phyloP scores from a whole-genome alignment of 2,888 invertebrate genomes.

The Agriotes lineatus region DNA sequence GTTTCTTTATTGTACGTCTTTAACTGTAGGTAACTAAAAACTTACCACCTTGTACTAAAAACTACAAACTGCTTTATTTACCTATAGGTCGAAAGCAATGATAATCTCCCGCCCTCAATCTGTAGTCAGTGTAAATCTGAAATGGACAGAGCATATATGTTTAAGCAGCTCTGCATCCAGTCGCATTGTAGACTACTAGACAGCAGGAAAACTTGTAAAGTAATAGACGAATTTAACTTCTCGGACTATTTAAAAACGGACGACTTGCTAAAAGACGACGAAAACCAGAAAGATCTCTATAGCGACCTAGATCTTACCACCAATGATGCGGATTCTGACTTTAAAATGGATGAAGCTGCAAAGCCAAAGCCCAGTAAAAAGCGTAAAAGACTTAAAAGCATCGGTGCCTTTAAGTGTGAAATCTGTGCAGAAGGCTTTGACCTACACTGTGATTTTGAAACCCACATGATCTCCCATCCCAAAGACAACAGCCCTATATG shows the following conservation, averaged over 20 bases:
- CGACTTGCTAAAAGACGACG: conserved; percentile 5
- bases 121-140: conserved; percentile 55
- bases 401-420: conserved; percentile 49
- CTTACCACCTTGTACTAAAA: background rate
- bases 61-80: background rate
- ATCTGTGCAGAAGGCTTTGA: conserved; percentile 55
- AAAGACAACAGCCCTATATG: conserved; percentile 53
- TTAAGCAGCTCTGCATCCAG: conserved; percentile 56
- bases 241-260: background rate
- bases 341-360: conserved; percentile 13
- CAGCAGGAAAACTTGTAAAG: background rate
- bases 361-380: conserved; percentile 15
- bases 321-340: conserved; percentile 5
- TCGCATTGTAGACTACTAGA: conserved; percentile 53
- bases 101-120: conserved; percentile 54
- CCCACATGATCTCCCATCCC: conserved; percentile 58
- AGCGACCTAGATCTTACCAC: conserved; percentile 26
- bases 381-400: conserved; percentile 35
- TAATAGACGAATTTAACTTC: background rate
- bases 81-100: conserved; percentile 53
- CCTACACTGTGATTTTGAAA: conserved; percentile 55
- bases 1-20: conserved; percentile 56
- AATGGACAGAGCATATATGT: conserved; percentile 52
- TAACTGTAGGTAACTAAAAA: conserved; percentile 50
- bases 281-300: background rate